Conservation (phyloP, 2,888 invertebrate species). For the Craniophora ligustri region DNA sequence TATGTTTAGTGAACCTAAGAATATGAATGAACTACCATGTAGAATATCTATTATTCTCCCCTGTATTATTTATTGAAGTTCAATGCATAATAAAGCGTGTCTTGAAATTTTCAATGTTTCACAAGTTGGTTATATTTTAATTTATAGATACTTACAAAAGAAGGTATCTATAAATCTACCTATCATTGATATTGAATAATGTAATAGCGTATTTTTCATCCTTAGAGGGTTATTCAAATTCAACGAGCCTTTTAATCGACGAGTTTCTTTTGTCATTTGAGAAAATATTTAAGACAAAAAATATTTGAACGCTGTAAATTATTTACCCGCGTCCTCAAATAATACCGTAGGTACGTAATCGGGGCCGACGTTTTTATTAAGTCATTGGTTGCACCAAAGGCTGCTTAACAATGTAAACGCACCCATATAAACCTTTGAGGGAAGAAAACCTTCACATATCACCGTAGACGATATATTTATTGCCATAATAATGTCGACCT, state of each 20-base stretch:
- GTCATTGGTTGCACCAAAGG: conserved; percentile 38
- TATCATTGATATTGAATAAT: too few species aligned
- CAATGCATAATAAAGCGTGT: conserved; percentile 6
- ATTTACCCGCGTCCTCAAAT: conserved; percentile 32
- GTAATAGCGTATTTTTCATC: too few species aligned
- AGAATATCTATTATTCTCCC: conserved; percentile 24
- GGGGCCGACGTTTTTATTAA: conserved; percentile 37
- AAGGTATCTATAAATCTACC: too few species aligned
- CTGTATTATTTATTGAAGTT: conserved; percentile 12
- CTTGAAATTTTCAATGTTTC: conserved; percentile 7
- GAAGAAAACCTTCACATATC: conserved; percentile 41
- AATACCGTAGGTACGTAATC: conserved; percentile 40
- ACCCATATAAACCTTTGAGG: conserved; percentile 27
- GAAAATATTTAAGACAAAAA: conserved; percentile 45
- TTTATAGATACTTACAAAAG: too few species aligned
- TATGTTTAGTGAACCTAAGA: conserved; percentile 69
- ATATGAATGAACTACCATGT: conserved; percentile 61
- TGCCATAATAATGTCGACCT: conserved; percentile 50
- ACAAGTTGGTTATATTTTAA: conserved; percentile 16
- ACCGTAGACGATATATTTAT: conserved; percentile 55
- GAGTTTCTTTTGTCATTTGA: conserved; percentile 40
- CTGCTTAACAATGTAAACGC: conserved; percentile 28
- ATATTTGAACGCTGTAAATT: conserved; percentile 40
- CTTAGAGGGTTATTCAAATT: conserved; percentile 41
- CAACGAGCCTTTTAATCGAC: conserved; percentile 42